Conservation (phyloP, 2,797 vertebrate genomes). For the Enteromius thamalakanensis region DNA sequence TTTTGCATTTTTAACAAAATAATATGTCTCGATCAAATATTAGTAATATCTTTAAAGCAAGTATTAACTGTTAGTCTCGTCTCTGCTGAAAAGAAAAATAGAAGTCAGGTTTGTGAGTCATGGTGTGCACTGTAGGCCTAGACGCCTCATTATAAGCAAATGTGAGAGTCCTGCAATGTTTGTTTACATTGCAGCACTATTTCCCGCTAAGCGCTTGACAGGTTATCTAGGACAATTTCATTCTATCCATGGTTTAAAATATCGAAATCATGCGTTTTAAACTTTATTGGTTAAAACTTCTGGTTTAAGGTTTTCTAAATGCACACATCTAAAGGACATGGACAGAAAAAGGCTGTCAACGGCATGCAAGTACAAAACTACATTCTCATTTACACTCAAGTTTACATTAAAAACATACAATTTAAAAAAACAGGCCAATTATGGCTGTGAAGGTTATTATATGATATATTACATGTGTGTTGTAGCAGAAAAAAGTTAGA, state of each 20-base stretch:
- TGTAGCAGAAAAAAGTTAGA: too few relatives aligned
- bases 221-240: constrained; percentile 6
- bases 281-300: too few relatives aligned
- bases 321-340: too few relatives aligned
- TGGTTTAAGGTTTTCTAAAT: too few relatives aligned
- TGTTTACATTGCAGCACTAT: constrained; percentile 25
- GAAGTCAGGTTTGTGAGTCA: not conserved
- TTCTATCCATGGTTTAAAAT: not conserved
- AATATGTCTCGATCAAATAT: not conserved
- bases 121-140: constrained; percentile 14
- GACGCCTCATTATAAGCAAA: constrained; percentile 34
- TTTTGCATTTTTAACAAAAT: constrained; percentile 12
- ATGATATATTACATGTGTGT: too few relatives aligned
- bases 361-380: too few relatives aligned
- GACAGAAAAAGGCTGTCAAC: too few relatives aligned
- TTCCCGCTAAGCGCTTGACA: constrained; percentile 3
- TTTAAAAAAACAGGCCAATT: too few relatives aligned
- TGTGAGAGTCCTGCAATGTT: constrained; percentile 32
- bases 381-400: too few relatives aligned
- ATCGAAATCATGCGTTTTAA: too few relatives aligned
- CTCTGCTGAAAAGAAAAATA: not conserved
- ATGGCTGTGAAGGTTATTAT: too few relatives aligned
- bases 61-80: constrained; percentile 2
- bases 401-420: too few relatives aligned
- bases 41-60: not conserved